Base-by-base conservation (phyloP, 2,797 vertebrate genomes). In the Petrocephalus schoutedeni region DNA sequence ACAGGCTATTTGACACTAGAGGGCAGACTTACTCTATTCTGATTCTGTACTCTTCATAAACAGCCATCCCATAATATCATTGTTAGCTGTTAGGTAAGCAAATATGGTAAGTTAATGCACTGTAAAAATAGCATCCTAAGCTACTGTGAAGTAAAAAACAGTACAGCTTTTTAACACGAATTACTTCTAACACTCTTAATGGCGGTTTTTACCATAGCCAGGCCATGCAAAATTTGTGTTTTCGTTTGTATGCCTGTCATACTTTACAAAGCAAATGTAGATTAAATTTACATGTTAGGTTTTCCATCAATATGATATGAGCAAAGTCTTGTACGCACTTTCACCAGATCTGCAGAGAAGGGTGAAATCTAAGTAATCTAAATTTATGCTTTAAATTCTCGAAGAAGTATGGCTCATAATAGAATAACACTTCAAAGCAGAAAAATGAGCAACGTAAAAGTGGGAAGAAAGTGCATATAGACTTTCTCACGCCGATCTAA, bases 11-110 rank as follows among this genome's bases (percentile, higher is more conserved):
- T 41, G 32, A 7, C 84, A 86, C 54, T 41, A 86, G 84, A 19
- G 56, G 84, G 54, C 14, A 86, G 21, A 86, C 54, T 86, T 32
- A 86, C 84, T 59, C 84, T 58, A 45, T 41, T 21, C 36, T 86
- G 56, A 54, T 58, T 59, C 9, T 83, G 45, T 54, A 21, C 49
- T 28, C 45, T 84, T 59, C 28, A 19, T 41, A 5, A 28, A 53
- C 49, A 3, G 21, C 7, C 21, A 7, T 19, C 14, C 32, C 19
- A 2, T 58, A 23, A 86, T 36, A 4, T 56, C 53, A 86, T 2
- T 32, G 54, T 28, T 21, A 7, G 45, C 49, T 59, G 32, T 36
- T 49, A 16, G 28, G 12, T 86, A 23, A 59, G 32, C 54, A 59
- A 41, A 59, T 14, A 32, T 41, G 23, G 56, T 57, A 28, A 56